Conservation (phyloP, 2,888 invertebrate genomes). For the Drosophila yooni region DNA sequence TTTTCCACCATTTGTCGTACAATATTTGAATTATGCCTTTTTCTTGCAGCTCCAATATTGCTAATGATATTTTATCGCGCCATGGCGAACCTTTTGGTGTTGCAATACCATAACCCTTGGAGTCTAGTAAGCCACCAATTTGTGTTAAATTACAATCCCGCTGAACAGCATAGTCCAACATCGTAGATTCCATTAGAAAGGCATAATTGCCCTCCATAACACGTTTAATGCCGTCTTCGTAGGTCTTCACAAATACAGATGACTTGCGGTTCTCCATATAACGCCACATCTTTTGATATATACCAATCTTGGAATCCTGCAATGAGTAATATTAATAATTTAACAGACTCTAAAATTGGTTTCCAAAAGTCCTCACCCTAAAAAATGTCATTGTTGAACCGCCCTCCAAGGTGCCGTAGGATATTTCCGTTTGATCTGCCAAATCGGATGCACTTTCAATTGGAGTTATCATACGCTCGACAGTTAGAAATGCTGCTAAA, state of each 20-base stretch:
- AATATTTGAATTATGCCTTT: conserved; percentile 96
- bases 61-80: conserved; percentile 98
- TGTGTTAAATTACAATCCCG: conserved; percentile 98
- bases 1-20: conserved; percentile 99
- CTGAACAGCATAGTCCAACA: conserved; percentile 98
- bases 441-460: conserved; percentile 98
- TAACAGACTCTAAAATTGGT: not conserved
- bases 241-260: conserved; percentile 93
- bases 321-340: conserved; percentile 15
- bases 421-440: conserved; percentile 95
- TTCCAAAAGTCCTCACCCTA: conserved; percentile 86
- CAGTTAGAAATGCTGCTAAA: conserved; percentile 98
- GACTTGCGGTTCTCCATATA: conserved; percentile 94
- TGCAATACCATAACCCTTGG: conserved; percentile 95
- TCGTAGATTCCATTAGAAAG: conserved; percentile 99
- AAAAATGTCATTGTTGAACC: conserved; percentile 99
- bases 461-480: conserved; percentile 97
- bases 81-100: conserved; percentile 98
- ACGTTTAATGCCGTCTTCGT: conserved; percentile 95
- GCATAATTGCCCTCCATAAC: conserved; percentile 97
- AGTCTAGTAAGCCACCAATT: conserved; percentile 90
- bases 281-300: conserved; percentile 97
- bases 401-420: conserved; percentile 96
- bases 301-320: conserved; percentile 94
- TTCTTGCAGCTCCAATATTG: conserved; percentile 97